Conservation (phyloP, 2,797 vertebrate species). For the Fratercula arctica region DNA sequence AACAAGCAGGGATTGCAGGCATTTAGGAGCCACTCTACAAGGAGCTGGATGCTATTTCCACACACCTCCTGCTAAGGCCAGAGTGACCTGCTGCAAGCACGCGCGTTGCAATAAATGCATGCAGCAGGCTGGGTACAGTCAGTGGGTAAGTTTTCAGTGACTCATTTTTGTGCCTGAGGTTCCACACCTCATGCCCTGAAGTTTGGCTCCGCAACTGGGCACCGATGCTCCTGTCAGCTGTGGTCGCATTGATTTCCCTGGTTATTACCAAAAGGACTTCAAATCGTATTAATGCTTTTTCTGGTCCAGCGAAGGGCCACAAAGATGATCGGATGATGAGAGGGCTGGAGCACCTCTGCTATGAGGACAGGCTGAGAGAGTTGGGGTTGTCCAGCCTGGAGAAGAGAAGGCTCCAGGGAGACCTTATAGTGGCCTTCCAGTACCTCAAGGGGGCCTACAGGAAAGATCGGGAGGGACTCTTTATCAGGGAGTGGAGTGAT, state of each 20-base stretch:
- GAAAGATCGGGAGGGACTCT: too few relatives aligned
- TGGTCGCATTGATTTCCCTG: background rate
- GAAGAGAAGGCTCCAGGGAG: too few relatives aligned
- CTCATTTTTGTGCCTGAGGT: background rate
- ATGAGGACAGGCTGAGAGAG: too few relatives aligned
- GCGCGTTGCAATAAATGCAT: accelerated
- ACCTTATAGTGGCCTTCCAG: too few relatives aligned
- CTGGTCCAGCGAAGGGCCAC: too few relatives aligned
- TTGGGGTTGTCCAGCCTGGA: too few relatives aligned
- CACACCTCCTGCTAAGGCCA: accelerated
- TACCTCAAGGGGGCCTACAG: too few relatives aligned
- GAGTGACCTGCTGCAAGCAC: background rate
- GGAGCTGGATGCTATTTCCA: background rate
- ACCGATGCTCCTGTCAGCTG: accelerated
- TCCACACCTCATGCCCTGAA: accelerated
- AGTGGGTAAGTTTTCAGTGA: background rate
- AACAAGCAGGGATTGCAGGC: background rate
- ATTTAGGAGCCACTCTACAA: background rate
- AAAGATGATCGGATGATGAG: too few relatives aligned
- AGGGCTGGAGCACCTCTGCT: too few relatives aligned
- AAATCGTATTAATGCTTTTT: background rate
- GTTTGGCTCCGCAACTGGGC: background rate
- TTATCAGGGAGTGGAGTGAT: too few relatives aligned
- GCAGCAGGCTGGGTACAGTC: background rate
- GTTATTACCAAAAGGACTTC: background rate